Evolutionary conservation across 2,113 vertebrate species (phyloP), one percentile per base, ranked within the genome.

Genomic region (Tetrao urogallus): DNA sequence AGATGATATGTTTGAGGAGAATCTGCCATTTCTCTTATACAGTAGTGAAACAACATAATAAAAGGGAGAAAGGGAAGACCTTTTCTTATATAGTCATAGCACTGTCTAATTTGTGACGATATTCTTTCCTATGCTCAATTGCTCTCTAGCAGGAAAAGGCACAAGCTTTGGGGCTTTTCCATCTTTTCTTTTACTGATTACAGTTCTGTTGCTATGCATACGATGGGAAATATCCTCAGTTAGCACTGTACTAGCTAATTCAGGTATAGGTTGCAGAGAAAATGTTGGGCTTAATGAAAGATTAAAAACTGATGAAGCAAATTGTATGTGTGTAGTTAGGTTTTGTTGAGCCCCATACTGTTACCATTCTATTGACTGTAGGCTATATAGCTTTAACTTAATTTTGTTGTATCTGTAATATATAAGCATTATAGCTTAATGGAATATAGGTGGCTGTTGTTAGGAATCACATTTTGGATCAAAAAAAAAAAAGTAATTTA

Each of bases 401-500:
- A 11, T 19, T 79, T 82, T 34, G 16, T 2, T 77, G 0, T 58
- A 38, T 42, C 48, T 63, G 11, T 54, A n/a, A 21, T 21, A 25
- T 15, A 48, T 20, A 34, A 3, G 45, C 0, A 0, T 47, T 50
- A 14, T 18, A 85, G 40, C 34, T 20, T 34, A 66, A 47, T 8
- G 73, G 1, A 66, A 1, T 27, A 76, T 18, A 86, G 21, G 7
- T 58, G 28, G 25, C 10, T 88, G 16, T 4, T 63, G 38, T 58
- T 80, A 36, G 38, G 30, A 73, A 63, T 54, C 43, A 78, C 15
- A 22, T 80, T 67, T 70, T 76, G 34, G 36, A 12, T 47, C 38
- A 95, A 88, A 60, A 64, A 92, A 93, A 60, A 66, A 92, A 93
- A 63, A 93, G 36, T 64, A 63, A 75, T 96, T 40, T 76, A 3